These are phyloP conservation scores for Odontothrips loti DNA, from an alignment of 2,888 invertebrate genomes.

Conservation along the genomic window DNA sequence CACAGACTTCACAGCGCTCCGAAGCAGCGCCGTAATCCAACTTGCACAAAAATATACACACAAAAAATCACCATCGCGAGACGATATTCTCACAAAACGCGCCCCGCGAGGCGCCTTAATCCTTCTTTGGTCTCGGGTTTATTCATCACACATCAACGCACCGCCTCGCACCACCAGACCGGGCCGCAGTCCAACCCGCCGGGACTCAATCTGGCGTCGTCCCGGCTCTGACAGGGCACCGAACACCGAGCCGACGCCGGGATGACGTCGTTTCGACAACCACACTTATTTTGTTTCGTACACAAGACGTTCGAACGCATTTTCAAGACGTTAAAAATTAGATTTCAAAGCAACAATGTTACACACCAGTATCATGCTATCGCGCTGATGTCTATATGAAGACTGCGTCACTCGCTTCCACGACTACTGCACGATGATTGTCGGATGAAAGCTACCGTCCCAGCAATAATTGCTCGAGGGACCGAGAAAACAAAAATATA, in stretches of 20 bases:
- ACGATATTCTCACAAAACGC: not conserved
- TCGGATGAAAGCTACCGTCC: too few species aligned
- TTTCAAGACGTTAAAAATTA: not conserved
- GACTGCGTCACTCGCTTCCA: too few species aligned
- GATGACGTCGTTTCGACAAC: not conserved
- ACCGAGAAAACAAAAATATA: too few species aligned
- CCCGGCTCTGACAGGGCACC: too few species aligned
- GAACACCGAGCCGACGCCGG: not conserved
- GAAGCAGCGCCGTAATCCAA: not conserved
- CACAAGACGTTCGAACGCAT: not conserved
- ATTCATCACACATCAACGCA: not conserved
- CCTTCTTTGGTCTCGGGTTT: slow-evolving; percentile 18
- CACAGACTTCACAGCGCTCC: slow-evolving; percentile 15
- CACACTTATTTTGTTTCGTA: not conserved
- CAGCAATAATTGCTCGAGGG: too few species aligned
- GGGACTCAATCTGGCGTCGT: too few species aligned
- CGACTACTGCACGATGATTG: too few species aligned
- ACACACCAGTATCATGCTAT: too few species aligned
- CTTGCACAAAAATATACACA: slow-evolving; percentile 26
- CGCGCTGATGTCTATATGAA: too few species aligned
- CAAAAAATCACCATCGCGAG: not conserved
- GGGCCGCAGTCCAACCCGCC: too few species aligned
- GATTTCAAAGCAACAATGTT: not conserved
- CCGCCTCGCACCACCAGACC: not conserved
- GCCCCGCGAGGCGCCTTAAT: not conserved